A percentile compares a stretch with the other conserved stretches of the same genome.
Conservation (phyloP, 2,888 invertebrate species). For the Brachyptera putata region DNA sequence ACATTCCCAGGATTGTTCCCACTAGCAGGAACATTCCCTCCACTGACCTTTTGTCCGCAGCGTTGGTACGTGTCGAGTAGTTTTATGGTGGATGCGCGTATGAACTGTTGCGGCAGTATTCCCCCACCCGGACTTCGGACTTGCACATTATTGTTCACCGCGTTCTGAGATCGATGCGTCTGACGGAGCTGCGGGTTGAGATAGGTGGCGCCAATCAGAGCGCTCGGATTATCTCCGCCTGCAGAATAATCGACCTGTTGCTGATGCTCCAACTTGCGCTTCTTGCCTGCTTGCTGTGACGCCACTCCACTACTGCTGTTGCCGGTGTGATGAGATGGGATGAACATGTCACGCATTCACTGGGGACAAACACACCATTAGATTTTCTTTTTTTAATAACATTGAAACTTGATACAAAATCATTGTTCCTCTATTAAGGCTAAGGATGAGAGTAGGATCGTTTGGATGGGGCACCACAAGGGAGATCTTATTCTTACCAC, state of each 20-base stretch:
- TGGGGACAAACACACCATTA: constrained; percentile 43
- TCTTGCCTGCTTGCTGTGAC: constrained; percentile 43
- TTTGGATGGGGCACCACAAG: no score
- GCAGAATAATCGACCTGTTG: constrained; percentile 31
- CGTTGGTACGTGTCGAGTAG: constrained; percentile 63
- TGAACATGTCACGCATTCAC: constrained; percentile 87
- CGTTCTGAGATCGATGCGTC: constrained; percentile 26
- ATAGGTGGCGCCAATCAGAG: constrained; percentile 26
- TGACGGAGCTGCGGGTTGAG: constrained; percentile 28
- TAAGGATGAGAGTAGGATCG: no score
- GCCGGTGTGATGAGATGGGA: constrained; percentile 60
- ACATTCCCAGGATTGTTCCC: no score
- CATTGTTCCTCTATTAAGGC: no score
- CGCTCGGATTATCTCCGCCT: constrained; percentile 39
- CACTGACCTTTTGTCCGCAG: constrained; percentile 63
- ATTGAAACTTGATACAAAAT: no score
- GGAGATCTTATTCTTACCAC: no score
- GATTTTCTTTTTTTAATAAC: no score
- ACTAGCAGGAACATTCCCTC: no score
- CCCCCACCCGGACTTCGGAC: constrained; percentile 41
- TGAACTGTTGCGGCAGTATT: constrained; percentile 53
- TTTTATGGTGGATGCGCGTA: constrained; percentile 64
- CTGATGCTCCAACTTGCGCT: constrained; percentile 41
- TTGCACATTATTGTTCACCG: constrained; percentile 33
- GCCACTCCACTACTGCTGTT: constrained; percentile 43